Conservation (phyloP, 1,140 invertebrate genomes). For the Nylanderia fulva region DNA sequence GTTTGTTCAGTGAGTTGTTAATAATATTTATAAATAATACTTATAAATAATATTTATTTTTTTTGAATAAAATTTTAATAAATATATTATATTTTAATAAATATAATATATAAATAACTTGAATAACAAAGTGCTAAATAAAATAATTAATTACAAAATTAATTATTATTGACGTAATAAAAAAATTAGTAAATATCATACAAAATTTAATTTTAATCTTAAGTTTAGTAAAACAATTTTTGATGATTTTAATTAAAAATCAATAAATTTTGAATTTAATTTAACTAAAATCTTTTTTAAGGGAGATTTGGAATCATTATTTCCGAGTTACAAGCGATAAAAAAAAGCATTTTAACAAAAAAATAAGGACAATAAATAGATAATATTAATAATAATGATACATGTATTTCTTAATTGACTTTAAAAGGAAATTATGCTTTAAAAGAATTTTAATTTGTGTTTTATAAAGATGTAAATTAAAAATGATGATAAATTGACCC, state of each 20-base stretch:
- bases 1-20: conserved; percentile 87
- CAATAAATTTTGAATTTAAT: too few species aligned
- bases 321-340: background rate
- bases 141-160: too few species aligned
- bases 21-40: conserved; percentile 32
- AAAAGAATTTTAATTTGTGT: background rate
- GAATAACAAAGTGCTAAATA: too few species aligned
- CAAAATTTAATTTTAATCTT: background rate
- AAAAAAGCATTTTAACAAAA: background rate
- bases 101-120: too few species aligned
- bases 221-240: background rate
- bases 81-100: too few species aligned
- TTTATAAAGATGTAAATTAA: background rate
- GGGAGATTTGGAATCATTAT: background rate
- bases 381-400: background rate
- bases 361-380: background rate
- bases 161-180: too few species aligned
- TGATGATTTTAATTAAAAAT: background rate
- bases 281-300: too few species aligned
- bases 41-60: conserved; percentile 15
- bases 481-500: too few species aligned
- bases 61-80: background rate
- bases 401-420: background rate
- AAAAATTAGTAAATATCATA: background rate
- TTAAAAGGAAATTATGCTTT: background rate